These are phyloP conservation scores for Hemiprocne comata DNA, from an alignment of 2,113 vertebrate species.

Conservation along the genomic window DNA sequence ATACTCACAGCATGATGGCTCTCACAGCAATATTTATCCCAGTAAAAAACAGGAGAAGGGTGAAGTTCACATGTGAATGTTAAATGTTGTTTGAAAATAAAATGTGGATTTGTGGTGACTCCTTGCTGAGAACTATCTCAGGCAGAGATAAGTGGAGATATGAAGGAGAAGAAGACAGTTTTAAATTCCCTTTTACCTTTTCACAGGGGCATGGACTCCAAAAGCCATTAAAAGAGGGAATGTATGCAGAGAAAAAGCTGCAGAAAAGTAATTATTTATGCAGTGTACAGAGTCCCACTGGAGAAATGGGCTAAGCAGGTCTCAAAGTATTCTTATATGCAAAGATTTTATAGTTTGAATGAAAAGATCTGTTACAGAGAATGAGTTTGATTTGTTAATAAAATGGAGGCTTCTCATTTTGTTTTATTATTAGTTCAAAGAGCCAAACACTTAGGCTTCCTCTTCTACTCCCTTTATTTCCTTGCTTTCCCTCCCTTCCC, in stretches of 20 bases:
- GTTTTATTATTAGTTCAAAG: slow-evolving; percentile 14
- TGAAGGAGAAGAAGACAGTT: neutral
- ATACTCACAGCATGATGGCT: accelerated
- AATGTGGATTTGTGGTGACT: neutral
- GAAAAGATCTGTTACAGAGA: slow-evolving; percentile 1
- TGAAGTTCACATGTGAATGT: neutral
- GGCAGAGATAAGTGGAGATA: neutral
- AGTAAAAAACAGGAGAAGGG: neutral
- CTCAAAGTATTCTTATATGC: neutral
- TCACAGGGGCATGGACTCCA: neutral
- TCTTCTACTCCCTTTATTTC: neutral
- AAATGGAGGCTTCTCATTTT: neutral
- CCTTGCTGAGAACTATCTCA: neutral
- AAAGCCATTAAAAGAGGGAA: neutral
- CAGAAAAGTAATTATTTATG: neutral
- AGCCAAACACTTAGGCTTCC: neutral
- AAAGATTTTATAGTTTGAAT: neutral
- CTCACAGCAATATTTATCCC: neutral
- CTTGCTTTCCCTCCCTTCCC: neutral
- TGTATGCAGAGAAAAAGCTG: neutral
- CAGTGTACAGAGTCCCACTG: neutral
- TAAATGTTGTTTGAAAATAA: neutral
- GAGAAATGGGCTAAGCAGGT: neutral
- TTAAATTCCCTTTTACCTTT: neutral
- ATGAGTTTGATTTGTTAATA: slow-evolving; percentile 7